A percentile compares a stretch with the other conserved stretches of the same genome.
These are phyloP conservation scores for Pangasius mekongensis DNA, from an alignment of 2,797 vertebrate genomes.

Conservation along the genomic window DNA sequence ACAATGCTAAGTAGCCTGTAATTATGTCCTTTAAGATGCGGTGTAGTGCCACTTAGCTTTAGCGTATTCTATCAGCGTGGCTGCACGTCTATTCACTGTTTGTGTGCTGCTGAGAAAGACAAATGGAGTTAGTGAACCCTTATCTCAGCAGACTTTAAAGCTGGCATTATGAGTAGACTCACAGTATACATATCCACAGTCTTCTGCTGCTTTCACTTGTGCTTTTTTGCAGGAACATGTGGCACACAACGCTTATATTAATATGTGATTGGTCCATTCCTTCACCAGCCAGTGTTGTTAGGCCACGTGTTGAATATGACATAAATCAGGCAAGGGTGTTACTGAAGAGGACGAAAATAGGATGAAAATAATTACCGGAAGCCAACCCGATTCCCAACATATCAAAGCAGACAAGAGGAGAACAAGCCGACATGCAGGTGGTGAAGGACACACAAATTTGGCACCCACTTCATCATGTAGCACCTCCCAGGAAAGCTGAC, in stretches of 20 bases:
- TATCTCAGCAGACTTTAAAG: background rate
- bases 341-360: background rate
- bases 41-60: background rate
- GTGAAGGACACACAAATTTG: background rate
- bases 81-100: background rate
- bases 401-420: background rate
- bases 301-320: background rate
- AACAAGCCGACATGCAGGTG: conserved; percentile 12
- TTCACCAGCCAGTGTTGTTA: background rate
- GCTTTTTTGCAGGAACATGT: background rate
- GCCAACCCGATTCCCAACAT: background rate
- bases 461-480: background rate
- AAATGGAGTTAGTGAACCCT: background rate
- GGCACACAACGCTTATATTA: background rate
- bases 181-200: background rate
- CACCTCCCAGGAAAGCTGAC: background rate
- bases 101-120: background rate
- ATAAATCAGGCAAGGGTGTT: background rate
- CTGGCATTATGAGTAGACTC: background rate
- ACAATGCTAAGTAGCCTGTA: background rate
- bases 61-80: background rate
- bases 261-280: background rate
- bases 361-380: background rate
- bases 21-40: conserved; percentile 28
- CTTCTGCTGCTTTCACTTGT: background rate